A percentile compares a stretch with the other conserved stretches of the same genome.
phyloP scores from a whole-genome alignment of 2,888 invertebrate species.

The Cinara cedri region DNA sequence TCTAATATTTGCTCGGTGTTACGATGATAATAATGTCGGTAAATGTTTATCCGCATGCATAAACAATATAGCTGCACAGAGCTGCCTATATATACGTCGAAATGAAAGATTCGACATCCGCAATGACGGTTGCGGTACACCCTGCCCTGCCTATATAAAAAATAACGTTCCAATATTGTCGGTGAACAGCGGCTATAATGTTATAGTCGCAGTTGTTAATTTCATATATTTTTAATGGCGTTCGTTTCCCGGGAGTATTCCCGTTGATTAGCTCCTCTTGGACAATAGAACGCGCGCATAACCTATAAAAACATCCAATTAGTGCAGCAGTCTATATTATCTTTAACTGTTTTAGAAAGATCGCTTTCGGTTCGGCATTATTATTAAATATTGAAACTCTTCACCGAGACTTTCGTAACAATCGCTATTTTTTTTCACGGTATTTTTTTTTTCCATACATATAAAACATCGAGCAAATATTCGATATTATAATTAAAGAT shows the following conservation, averaged over 20 bases:
- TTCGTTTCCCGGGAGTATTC: neutral
- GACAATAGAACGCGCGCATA: neutral
- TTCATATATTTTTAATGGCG: constrained; percentile 10
- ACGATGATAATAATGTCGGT: no score
- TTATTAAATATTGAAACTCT: neutral
- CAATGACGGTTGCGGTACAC: no score
- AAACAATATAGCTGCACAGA: neutral
- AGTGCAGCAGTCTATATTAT: neutral
- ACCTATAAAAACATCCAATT: constrained; percentile 17
- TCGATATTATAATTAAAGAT: no score
- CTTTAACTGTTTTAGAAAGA: neutral
- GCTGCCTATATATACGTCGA: neutral
- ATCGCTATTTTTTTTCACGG: neutral
- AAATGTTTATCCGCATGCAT: neutral
- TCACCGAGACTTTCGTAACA: neutral
- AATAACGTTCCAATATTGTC: constrained; percentile 14
- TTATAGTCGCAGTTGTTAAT: neutral
- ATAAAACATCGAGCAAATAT: neutral
- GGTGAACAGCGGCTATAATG: no score
- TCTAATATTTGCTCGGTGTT: no score
- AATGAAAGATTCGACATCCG: neutral
- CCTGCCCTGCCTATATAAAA: no score
- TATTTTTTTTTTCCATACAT: neutral
- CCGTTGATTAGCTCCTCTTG: neutral
- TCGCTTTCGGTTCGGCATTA: neutral